Base-by-base conservation (phyloP, 2,797 vertebrate species). In the Anabas testudineus region DNA sequence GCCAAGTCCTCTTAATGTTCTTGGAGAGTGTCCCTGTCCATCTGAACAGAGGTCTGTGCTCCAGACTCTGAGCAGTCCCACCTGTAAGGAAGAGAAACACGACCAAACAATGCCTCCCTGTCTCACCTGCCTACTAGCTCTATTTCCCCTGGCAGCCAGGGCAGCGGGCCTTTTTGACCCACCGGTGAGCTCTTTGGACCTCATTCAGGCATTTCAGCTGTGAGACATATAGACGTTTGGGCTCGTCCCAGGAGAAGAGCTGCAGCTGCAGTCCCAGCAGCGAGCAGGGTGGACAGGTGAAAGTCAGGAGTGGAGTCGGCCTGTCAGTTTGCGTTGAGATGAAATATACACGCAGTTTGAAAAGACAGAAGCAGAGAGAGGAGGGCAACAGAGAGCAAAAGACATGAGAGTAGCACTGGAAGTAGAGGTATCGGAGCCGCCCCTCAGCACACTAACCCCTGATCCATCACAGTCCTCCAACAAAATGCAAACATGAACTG, bases 21-120 rank as follows among this genome's bases (percentile, higher is more conserved):
- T 82, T 83, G 86, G 74, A 81, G 57, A 66, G 71, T 18, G 56
- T 84, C 70, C 76, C 66, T 70, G 56, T 74, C 30, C 63, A 21
- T 78, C 62, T 82, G 74, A 85, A 52, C 60, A 10, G 73, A 66
- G 64, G 73, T 74, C 77, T 84, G 85, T 75, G 69, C 74, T 75
- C 39, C 26, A 5, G 37, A 15, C 54, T 57, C 32, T 63, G 81
- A 90, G 78, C 67, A 67, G 34, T 86, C 72, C 67, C 87, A 88
- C 83, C 87, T 89, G 86, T 58, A 39, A 26, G 65, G 45, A 57
- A 67, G 47, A 71, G 39, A 54, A 70, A 26, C 57, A 2, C 30
- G 45, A 26, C 24, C 57, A 68, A 67, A 83, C 83, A 87, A 85
- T 67, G 73, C 16, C 65, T 66, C 84, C 76, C 72, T 85, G 79